Evolutionary conservation across 1,140 invertebrate species (phyloP).

Genomic region (Trachymyrmex septentrionalis): DNA sequence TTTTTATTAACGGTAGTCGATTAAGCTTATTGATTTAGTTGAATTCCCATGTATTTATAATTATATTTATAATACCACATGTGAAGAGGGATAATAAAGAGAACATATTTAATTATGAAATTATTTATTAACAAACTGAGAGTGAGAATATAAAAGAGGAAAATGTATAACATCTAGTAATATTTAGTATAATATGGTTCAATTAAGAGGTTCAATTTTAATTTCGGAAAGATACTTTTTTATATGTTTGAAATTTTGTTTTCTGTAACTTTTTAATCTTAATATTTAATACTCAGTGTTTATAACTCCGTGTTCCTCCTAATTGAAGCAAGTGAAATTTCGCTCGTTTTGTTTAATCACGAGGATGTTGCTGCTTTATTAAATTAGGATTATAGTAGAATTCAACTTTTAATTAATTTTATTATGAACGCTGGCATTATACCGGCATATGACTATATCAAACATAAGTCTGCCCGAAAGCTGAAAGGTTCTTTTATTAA

Average conservation of each 20-base stretch:
- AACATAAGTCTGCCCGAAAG: constrained; percentile 14
- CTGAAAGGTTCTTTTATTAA: constrained; percentile 45
- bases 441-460: constrained; percentile 1
- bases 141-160: not conserved
- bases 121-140: constrained; percentile 20
- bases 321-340: constrained; percentile 3
- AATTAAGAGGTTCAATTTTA: not conserved
- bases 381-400: constrained; percentile 20
- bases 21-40: constrained; percentile 22
- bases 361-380: constrained; percentile 10
- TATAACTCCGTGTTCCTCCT: not conserved
- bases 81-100: not conserved
- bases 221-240: not conserved
- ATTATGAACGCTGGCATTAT: not conserved
- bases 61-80: not conserved
- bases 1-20: constrained; percentile 25
- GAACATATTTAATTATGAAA: constrained; percentile 13
- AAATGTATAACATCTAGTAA: not conserved
- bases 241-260: not conserved
- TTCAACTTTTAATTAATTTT: constrained; percentile 28
- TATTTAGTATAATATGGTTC: not conserved
- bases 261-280: not conserved
- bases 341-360: constrained; percentile 21
- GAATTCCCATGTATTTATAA: constrained; percentile 15
- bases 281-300: not conserved